A percentile compares a stretch with the other conserved stretches of the same genome.
phyloP scores from a whole-genome alignment of 2,113 vertebrate species.

The Chrysochloris asiatica region DNA sequence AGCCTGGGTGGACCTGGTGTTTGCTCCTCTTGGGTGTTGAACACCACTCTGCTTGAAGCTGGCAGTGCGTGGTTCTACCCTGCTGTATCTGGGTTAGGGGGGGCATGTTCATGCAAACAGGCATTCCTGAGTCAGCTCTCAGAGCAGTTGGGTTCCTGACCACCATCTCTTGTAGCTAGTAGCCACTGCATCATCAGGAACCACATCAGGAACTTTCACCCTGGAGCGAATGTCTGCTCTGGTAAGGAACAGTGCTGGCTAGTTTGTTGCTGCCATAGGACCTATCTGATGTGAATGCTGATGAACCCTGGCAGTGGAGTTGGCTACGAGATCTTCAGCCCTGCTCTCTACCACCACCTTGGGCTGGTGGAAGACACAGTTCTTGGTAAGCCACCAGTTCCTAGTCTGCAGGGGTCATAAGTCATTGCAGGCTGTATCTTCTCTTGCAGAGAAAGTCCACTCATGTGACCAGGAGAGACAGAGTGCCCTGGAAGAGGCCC shows the following conservation, averaged over 20 bases:
- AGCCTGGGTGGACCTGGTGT: neutral
- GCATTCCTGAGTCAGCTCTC: neutral
- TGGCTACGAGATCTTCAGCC: neutral
- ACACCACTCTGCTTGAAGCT: neutral
- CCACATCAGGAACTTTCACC: neutral
- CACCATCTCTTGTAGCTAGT: neutral
- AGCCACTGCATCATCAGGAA: neutral
- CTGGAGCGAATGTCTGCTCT: neutral
- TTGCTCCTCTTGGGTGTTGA: neutral
- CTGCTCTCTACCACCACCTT: neutral
- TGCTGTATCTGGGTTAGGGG: neutral
- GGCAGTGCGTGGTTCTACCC: neutral
- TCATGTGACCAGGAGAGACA: constrained; percentile 99
- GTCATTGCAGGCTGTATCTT: constrained; percentile 22
- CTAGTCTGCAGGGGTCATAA: neutral
- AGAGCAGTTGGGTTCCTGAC: neutral
- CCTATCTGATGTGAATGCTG: neutral
- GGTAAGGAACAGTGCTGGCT: neutral
- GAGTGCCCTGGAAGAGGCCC: constrained; percentile 93
- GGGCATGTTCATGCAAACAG: neutral
- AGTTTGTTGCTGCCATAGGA: no score
- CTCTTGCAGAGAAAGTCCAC: constrained; percentile 94
- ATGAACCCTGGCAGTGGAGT: neutral
- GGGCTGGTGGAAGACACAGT: neutral
- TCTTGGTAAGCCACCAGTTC: neutral